These are phyloP conservation scores for Notoglanidium macrostoma DNA, from an alignment of 2,797 vertebrate species.

Conservation along the genomic window DNA sequence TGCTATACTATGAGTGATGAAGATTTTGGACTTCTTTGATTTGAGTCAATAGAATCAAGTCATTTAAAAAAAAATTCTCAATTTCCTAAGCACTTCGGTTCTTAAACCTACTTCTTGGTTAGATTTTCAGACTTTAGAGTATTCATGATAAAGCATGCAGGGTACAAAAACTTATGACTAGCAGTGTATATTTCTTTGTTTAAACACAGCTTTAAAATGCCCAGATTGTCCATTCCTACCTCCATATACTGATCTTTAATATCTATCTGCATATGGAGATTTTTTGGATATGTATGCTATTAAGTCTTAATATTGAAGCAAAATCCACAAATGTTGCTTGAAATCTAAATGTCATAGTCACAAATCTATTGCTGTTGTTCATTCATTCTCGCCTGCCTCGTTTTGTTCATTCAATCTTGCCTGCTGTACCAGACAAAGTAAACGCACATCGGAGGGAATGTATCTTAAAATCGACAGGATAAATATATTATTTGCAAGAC, in stretches of 20 bases:
- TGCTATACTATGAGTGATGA: not conserved
- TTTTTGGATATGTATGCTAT: not conserved
- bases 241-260: not conserved
- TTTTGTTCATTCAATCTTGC: slow-evolving; percentile 15
- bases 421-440: slow-evolving; percentile 38
- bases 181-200: not conserved
- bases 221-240: not conserved
- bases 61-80: not conserved
- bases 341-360: not conserved
- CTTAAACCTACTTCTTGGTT: not conserved
- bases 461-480: slow-evolving; percentile 33
- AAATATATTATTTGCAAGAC: slow-evolving; percentile 54
- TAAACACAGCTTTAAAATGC: not conserved
- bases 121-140: not conserved
- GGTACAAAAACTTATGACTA: not conserved
- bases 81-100: not conserved
- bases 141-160: not conserved
- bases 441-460: slow-evolving; percentile 14
- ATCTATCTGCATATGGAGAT: not conserved
- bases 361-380: slow-evolving; percentile 25
- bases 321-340: not conserved
- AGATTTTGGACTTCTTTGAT: not conserved
- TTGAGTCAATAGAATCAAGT: not conserved
- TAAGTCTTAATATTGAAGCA: not conserved
- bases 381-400: slow-evolving; percentile 34